These are phyloP conservation scores for Tonatia bakeri DNA, from an alignment of 2,113 vertebrate genomes.

Conservation along the genomic window DNA sequence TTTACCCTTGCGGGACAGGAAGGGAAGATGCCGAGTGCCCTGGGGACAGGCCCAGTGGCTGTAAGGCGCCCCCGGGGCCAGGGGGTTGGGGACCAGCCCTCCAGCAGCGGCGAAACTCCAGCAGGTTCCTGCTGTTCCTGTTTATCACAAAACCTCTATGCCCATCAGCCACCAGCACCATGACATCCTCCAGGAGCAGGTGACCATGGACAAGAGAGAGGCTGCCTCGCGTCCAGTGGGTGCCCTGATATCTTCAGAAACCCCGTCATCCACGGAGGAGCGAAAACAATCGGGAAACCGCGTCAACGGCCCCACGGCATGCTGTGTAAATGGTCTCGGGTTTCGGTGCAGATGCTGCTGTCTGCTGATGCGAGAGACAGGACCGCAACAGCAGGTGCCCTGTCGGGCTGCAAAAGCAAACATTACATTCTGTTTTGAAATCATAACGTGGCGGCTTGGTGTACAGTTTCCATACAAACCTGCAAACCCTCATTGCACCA, in stretches of 20 bases:
- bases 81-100: constrained; percentile 82
- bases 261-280: not conserved
- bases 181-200: constrained; percentile 85
- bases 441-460: not conserved
- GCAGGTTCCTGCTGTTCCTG: constrained; percentile 72
- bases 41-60: constrained; percentile 75
- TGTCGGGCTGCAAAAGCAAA: constrained; percentile 32
- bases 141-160: constrained; percentile 77
- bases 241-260: constrained; percentile 32
- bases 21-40: constrained; percentile 77
- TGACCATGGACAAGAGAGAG: constrained; percentile 73
- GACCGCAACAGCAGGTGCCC: not conserved
- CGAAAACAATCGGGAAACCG: not conserved
- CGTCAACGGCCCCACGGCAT: not conserved
- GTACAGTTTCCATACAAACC: not conserved
- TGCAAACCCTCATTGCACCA: not conserved
- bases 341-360: not conserved
- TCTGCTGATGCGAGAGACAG: not conserved
- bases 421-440: constrained; percentile 1
- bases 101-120: constrained; percentile 79
- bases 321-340: not conserved
- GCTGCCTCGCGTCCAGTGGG: constrained; percentile 39
- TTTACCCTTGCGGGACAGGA: constrained; percentile 81
- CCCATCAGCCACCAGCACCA: constrained; percentile 80
- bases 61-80: constrained; percentile 76